Percentiles rank a stretch among this genome's conserved stretches.
Evolutionary conservation across 2,888 invertebrate genomes (phyloP).

Genomic region (Ophioninae sp.): DNA sequence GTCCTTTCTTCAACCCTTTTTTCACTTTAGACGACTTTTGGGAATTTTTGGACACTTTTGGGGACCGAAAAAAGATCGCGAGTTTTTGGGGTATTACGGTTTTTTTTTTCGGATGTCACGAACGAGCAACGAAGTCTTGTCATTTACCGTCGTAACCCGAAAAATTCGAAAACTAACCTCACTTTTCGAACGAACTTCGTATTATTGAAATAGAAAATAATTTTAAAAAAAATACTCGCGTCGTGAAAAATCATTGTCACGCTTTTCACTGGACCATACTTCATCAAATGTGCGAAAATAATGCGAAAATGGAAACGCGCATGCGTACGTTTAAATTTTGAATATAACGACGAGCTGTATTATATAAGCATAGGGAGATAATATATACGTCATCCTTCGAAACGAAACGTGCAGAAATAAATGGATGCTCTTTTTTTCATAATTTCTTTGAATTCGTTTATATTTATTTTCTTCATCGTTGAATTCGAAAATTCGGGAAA

Average conservation of each 20-base stretch:
- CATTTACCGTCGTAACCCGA: no score
- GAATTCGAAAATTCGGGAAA: no score
- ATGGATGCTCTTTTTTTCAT: slow-evolving; percentile 69
- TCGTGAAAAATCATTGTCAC: slow-evolving; percentile 57
- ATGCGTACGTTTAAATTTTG: slow-evolving; percentile 56
- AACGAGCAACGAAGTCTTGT: no score
- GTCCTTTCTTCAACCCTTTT: no score
- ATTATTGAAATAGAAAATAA: slow-evolving; percentile 20
- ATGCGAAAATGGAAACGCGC: slow-evolving; percentile 32
- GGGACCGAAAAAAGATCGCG: no score
- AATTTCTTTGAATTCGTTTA: not conserved
- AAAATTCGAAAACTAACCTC: no score
- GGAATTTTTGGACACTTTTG: no score
- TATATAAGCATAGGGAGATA: slow-evolving; percentile 61
- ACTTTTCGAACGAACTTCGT: no score
- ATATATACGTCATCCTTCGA: slow-evolving; percentile 72
- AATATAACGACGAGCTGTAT: slow-evolving; percentile 53
- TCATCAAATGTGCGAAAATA: slow-evolving; percentile 41
- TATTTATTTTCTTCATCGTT: no score
- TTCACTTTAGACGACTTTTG: no score
- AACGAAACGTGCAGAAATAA: slow-evolving; percentile 74
- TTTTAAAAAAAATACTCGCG: slow-evolving; percentile 41
- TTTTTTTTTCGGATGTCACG: no score
- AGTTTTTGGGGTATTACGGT: no score
- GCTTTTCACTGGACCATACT: slow-evolving; percentile 58